Evolutionary conservation across 2,888 invertebrate species (phyloP).

Genomic region (Automeris io): DNA sequence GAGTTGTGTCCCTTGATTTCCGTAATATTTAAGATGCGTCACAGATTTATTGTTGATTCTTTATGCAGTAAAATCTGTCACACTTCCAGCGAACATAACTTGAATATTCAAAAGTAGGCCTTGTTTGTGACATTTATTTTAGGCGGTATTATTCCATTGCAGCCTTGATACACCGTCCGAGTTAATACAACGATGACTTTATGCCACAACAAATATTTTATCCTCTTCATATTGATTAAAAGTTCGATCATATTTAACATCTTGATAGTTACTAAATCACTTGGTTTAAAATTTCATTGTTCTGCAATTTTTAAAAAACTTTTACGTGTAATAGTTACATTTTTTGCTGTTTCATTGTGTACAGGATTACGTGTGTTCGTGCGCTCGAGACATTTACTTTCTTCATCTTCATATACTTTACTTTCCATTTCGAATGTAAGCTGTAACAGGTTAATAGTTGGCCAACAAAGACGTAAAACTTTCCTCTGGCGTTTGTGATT

Average conservation of each 20-base stretch:
- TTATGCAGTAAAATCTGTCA: not conserved
- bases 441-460: not conserved
- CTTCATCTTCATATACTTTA: not conserved
- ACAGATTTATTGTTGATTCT: not conserved
- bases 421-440: constrained; percentile 1
- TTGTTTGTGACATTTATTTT: not conserved
- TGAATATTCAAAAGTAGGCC: not conserved
- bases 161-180: not conserved
- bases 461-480: not conserved
- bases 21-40: not conserved
- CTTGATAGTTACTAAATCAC: not conserved
- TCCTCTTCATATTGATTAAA: not conserved
- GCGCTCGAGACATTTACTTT: constrained; percentile 1
- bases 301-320: not conserved
- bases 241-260: not conserved
- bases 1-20: not conserved
- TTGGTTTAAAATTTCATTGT: not conserved
- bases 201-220: not conserved
- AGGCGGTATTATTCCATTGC: not conserved
- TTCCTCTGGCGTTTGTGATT: not conserved
- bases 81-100: not conserved
- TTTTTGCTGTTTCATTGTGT: not conserved
- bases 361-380: not conserved
- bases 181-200: not conserved
- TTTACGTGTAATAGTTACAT: not conserved